Conservation (phyloP, 2,113 vertebrate genomes). For the Podarcis muralis region DNA sequence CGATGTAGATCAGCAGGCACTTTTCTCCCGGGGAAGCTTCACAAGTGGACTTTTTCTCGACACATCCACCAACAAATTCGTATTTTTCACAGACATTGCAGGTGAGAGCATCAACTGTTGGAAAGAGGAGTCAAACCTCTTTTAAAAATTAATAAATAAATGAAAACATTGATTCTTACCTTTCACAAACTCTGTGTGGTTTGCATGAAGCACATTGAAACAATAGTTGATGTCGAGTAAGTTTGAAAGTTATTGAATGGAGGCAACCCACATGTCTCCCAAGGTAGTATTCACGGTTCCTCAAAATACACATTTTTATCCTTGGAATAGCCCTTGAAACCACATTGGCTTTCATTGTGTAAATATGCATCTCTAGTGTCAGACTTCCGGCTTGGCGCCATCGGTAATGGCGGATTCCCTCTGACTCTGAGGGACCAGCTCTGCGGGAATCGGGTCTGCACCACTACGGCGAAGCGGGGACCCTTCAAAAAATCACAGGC, state of each 20-base stretch:
- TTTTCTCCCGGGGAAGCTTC: not conserved
- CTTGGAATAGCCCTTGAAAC: too few species aligned
- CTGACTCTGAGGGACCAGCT: too few species aligned
- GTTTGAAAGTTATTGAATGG: not conserved
- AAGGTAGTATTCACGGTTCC: not conserved
- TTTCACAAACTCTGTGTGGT: not conserved
- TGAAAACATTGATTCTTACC: not conserved
- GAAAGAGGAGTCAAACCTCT: not conserved
- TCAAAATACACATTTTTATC: too few species aligned
- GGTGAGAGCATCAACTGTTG: not conserved
- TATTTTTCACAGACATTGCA: not conserved
- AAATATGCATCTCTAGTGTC: too few species aligned
- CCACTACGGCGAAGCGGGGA: too few species aligned
- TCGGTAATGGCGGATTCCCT: too few species aligned
- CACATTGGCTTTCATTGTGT: too few species aligned
- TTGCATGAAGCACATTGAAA: not conserved
- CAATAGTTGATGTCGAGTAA: too few species aligned
- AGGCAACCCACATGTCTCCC: not conserved
- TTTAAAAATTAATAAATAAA: too few species aligned
- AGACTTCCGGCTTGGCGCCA: too few species aligned
- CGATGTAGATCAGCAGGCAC: not conserved
- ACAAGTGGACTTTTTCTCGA: not conserved
- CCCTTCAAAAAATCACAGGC: too few species aligned
- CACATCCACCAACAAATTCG: not conserved
- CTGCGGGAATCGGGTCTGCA: too few species aligned